Percentiles rank a stretch among this genome's conserved stretches.
phyloP scores from a whole-genome alignment of 2,888 invertebrate species.

The Philaethria dido region DNA sequence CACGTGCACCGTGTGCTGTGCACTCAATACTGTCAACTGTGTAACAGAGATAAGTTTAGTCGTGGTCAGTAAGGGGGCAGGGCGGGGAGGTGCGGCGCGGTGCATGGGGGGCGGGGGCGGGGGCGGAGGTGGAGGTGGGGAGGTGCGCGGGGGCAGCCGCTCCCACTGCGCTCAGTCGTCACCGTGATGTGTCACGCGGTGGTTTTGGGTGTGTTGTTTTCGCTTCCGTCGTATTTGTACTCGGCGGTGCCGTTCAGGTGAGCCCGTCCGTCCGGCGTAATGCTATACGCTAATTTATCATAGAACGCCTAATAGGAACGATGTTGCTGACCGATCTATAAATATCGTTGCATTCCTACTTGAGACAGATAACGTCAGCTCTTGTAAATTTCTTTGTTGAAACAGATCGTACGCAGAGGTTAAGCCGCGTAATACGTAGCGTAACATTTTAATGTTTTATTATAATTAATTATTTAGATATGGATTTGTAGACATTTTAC shows the following conservation, averaged over 20 bases:
- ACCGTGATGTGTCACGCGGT: constrained; percentile 75
- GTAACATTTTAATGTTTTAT: constrained; percentile 13
- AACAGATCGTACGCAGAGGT: not conserved
- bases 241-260: constrained; percentile 78
- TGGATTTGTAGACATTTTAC: not conserved
- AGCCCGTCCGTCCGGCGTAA: constrained; percentile 46
- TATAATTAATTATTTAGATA: not conserved
- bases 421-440: not conserved
- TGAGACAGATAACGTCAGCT: not conserved
- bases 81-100: constrained; percentile 33
- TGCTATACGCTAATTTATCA: not conserved
- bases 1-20: too few relatives aligned
- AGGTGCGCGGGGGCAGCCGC: constrained; percentile 12
- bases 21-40: not conserved
- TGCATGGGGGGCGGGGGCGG: constrained; percentile 19
- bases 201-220: constrained; percentile 74
- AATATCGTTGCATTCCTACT: constrained; percentile 1
- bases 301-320: not conserved
- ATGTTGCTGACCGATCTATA: constrained; percentile 12
- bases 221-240: constrained; percentile 75
- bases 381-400: constrained; percentile 15
- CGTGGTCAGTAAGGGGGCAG: constrained; percentile 30
- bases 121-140: not conserved
- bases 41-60: constrained; percentile 34
- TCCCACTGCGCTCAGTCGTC: constrained; percentile 48